Conservation (phyloP, 2,113 vertebrate genomes). For the Apistogramma diplotaenia region DNA sequence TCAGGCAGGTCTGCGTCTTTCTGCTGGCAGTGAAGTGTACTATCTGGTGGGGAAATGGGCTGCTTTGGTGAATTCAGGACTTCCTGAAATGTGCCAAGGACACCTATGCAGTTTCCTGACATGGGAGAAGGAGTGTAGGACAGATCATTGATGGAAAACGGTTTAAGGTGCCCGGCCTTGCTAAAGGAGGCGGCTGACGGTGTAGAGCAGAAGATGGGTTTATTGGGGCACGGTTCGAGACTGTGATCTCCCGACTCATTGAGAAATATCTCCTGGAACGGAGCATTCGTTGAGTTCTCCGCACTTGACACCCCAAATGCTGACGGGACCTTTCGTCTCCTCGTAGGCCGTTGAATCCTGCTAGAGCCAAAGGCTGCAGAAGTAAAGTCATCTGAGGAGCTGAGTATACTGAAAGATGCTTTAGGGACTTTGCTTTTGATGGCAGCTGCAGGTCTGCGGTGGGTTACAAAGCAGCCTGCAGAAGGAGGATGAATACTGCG, state of each 20-base stretch:
- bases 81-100: constrained; percentile 22
- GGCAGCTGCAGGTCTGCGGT: constrained; percentile 11
- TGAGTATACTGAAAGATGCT: background rate
- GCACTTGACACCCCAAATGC: background rate
- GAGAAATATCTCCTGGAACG: constrained; percentile 46
- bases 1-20: background rate
- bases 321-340: background rate
- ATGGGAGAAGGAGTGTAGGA: background rate
- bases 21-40: background rate
- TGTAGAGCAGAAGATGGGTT: constrained; percentile 70
- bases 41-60: background rate
- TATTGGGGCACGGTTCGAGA: constrained; percentile 24
- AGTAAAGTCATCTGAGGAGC: constrained; percentile 71
- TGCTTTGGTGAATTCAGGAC: background rate
- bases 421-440: constrained; percentile 12
- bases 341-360: background rate
- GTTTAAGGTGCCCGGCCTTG: background rate
- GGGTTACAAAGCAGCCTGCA: constrained; percentile 58
- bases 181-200: constrained; percentile 39
- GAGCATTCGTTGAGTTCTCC: constrained; percentile 34
- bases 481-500: constrained; percentile 34
- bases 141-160: background rate
- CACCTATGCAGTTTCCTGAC: constrained; percentile 14
- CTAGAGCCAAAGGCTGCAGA: background rate
- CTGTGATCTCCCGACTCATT: constrained; percentile 38